A percentile compares a stretch with the other conserved stretches of the same genome.
Evolutionary conservation across 1,140 invertebrate genomes (phyloP).

Genomic region (Pentalonia nigronervosa): DNA sequence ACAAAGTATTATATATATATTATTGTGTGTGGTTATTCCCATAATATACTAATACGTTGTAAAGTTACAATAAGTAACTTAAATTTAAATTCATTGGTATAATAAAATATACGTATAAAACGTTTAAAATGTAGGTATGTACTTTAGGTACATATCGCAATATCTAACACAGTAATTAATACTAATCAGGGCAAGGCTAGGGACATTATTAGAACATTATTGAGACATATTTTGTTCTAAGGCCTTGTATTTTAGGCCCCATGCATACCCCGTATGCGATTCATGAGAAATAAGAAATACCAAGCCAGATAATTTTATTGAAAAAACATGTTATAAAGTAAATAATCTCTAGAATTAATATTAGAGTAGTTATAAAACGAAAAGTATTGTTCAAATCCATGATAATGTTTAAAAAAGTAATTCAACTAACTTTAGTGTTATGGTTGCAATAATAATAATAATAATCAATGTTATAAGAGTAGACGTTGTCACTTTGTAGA

Average conservation of each 20-base stretch:
- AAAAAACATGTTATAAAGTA: not conserved
- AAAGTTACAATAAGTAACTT: not conserved
- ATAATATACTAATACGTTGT: not conserved
- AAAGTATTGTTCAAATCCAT: not conserved
- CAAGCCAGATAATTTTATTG: not conserved
- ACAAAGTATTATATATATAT: not conserved
- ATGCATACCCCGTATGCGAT: not conserved
- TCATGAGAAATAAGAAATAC: not conserved
- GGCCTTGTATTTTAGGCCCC: not conserved
- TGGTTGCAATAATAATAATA: too few species aligned
- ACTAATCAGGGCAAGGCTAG: not conserved
- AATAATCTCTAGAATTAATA: not conserved
- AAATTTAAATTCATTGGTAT: not conserved
- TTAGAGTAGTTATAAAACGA: not conserved
- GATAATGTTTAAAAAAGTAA: not conserved
- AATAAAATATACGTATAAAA: not conserved
- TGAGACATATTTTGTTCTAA: too few species aligned
- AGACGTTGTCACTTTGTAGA: too few species aligned
- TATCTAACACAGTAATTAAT: not conserved
- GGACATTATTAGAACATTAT: too few species aligned
- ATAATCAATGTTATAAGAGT: not conserved
- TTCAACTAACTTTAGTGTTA: not conserved
- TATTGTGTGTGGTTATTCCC: not conserved
- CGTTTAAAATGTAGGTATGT: not conserved
- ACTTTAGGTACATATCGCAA: not conserved